These are phyloP conservation scores for Idaea biselata DNA, from an alignment of 2,888 invertebrate species.

Conservation along the genomic window DNA sequence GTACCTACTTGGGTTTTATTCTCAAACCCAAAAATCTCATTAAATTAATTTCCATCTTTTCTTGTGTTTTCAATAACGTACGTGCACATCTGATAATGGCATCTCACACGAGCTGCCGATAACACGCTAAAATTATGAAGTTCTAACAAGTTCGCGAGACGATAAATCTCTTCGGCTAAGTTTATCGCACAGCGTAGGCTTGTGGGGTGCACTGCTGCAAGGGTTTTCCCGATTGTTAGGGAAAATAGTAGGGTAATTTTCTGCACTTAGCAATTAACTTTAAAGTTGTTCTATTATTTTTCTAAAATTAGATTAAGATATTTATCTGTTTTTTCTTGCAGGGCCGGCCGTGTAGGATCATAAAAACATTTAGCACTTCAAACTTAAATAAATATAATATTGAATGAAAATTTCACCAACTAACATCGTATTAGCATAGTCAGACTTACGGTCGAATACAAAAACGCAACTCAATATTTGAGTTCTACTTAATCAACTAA, in stretches of 20 bases:
- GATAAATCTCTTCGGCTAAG: slow-evolving; percentile 71
- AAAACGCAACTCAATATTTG: too few relatives aligned
- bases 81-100: slow-evolving; percentile 39
- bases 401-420: too few relatives aligned
- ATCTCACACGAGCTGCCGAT: slow-evolving; percentile 58
- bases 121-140: slow-evolving; percentile 72
- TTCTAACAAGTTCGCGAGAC: slow-evolving; percentile 73
- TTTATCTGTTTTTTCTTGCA: too few relatives aligned
- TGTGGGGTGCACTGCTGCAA: slow-evolving; percentile 51
- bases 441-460: too few relatives aligned
- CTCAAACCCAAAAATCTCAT: neutral
- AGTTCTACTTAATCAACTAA: too few relatives aligned
- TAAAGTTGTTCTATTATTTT: too few relatives aligned
- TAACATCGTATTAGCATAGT: too few relatives aligned
- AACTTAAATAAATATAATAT: too few relatives aligned
- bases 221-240: slow-evolving; percentile 25
- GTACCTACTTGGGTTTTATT: too few relatives aligned
- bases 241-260: neutral
- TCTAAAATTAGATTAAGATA: too few relatives aligned
- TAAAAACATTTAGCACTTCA: too few relatives aligned
- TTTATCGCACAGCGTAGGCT: slow-evolving; percentile 61
- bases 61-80: slow-evolving; percentile 20
- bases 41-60: neutral
- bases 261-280: neutral
- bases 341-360: too few relatives aligned